A percentile compares a stretch with the other conserved stretches of the same genome.
phyloP scores from a whole-genome alignment of 2,797 vertebrate genomes.

The Cuculus canorus region DNA sequence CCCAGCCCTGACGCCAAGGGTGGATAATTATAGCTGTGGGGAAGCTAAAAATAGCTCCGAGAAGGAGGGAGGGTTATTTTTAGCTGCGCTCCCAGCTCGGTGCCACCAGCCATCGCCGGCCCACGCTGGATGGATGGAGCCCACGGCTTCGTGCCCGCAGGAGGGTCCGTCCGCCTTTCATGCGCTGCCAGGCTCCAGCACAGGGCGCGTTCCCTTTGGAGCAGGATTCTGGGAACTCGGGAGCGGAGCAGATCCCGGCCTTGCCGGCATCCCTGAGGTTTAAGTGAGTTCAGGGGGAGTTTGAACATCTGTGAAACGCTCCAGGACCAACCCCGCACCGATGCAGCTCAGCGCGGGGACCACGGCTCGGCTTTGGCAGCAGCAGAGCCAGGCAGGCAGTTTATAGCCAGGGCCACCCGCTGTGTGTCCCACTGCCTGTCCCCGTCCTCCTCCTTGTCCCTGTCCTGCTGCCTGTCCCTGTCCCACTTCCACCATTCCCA shows the following conservation, averaged over 20 bases:
- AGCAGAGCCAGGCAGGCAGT: background rate
- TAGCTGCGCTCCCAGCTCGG: background rate
- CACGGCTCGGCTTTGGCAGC: background rate
- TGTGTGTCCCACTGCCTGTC: background rate
- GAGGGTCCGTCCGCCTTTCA: background rate
- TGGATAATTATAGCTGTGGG: background rate
- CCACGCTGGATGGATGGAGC: background rate
- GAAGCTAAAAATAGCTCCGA: conserved; percentile 39
- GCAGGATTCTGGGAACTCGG: background rate
- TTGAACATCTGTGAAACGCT: background rate
- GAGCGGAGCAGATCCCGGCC: background rate
- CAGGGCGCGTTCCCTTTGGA: background rate
- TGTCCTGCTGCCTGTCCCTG: too few relatives aligned
- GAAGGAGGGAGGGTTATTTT: conserved; percentile 51
- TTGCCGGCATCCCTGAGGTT: rapidly evolving
- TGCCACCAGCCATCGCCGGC: background rate
- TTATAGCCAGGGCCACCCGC: background rate
- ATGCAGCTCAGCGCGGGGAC: too few relatives aligned
- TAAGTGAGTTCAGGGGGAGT: background rate
- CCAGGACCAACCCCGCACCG: too few relatives aligned
- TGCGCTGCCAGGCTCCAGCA: background rate
- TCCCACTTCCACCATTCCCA: background rate
- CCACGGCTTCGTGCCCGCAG: background rate
- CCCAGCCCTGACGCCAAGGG: background rate
- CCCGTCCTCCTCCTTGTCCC: background rate